These are phyloP conservation scores for Apodemia mormo DNA, from an alignment of 2,888 invertebrate genomes.

Conservation along the genomic window DNA sequence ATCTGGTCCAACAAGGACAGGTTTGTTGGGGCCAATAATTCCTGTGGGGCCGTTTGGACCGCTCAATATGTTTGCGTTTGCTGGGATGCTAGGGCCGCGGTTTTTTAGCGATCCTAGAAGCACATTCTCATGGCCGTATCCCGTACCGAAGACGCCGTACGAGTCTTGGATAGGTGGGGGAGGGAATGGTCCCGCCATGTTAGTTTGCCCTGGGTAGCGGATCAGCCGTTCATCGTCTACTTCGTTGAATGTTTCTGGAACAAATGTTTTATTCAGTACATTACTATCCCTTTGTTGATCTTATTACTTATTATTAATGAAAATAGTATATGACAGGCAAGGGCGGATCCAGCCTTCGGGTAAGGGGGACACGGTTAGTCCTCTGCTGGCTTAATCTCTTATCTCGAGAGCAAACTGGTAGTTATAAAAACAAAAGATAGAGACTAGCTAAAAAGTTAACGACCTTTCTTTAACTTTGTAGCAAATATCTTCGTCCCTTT, in stretches of 20 bases:
- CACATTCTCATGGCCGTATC: constrained; percentile 37
- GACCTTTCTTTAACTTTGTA: too few species aligned
- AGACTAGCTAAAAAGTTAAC: background rate
- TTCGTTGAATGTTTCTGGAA: constrained; percentile 65
- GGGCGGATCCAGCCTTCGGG: background rate
- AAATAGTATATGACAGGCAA: background rate
- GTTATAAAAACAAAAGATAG: background rate
- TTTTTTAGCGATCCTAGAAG: constrained; percentile 33
- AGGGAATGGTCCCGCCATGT: constrained; percentile 46
- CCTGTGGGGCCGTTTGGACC: constrained; percentile 62
- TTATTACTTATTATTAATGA: too few species aligned
- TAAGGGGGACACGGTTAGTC: background rate
- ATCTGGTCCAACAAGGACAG: constrained; percentile 55
- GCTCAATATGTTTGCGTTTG: constrained; percentile 42
- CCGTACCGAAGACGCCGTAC: constrained; percentile 41
- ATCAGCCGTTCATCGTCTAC: constrained; percentile 59
- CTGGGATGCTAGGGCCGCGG: constrained; percentile 48
- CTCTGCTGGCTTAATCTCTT: background rate
- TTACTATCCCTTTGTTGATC: background rate
- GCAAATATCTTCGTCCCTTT: background rate
- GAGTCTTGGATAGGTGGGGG: constrained; percentile 40
- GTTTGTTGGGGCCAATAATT: constrained; percentile 41
- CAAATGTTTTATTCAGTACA: background rate
- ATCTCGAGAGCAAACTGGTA: background rate
- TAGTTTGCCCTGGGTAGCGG: constrained; percentile 51